phyloP scores from a whole-genome alignment of 2,888 invertebrate genomes.

The Mimachlamys varia region DNA sequence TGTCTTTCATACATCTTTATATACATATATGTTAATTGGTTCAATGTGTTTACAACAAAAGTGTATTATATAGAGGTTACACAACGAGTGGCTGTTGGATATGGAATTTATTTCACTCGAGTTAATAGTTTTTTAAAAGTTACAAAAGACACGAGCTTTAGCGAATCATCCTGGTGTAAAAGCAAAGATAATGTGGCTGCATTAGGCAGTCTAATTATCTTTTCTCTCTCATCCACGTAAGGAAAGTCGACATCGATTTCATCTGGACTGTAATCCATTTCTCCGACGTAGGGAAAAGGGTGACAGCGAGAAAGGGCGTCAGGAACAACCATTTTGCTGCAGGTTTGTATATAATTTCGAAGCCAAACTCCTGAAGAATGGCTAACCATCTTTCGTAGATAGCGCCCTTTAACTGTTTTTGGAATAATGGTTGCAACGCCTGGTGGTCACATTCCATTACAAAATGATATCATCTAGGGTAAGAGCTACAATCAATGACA shows the following conservation, averaged over 20 bases:
- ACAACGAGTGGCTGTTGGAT: too few relatives aligned
- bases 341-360: constrained; percentile 51
- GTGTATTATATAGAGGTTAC: too few relatives aligned
- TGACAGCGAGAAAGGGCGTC: background rate
- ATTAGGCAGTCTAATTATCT: background rate
- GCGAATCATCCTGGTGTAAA: background rate
- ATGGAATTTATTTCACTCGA: too few relatives aligned
- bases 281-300: background rate
- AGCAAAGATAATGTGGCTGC: background rate
- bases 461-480: constrained; percentile 23
- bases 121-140: too few relatives aligned
- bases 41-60: too few relatives aligned
- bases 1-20: too few relatives aligned
- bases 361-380: constrained; percentile 53
- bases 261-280: background rate
- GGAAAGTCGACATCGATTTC: background rate
- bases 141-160: too few relatives aligned
- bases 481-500: constrained; percentile 39
- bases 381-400: constrained; percentile 57
- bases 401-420: constrained; percentile 31
- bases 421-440: constrained; percentile 42
- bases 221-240: background rate
- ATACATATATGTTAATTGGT: too few relatives aligned
- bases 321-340: constrained; percentile 5
- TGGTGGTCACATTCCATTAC: constrained; percentile 45